Evolutionary conservation across 2,888 invertebrate genomes (phyloP).

Genomic region (Drosophila phalerata): DNA sequence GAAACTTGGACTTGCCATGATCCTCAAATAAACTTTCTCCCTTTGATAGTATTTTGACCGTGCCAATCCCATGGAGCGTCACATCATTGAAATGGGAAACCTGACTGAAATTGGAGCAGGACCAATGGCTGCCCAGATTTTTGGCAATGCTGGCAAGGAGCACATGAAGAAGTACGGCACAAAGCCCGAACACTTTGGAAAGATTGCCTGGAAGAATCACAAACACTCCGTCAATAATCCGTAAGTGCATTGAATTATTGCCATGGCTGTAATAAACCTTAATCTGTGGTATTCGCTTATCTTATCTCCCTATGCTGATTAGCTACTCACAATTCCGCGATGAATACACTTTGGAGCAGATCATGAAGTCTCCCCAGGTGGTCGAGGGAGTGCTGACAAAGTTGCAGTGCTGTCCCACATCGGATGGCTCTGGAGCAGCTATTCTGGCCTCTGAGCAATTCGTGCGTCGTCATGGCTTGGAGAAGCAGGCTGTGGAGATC

Average conservation of each 20-base stretch:
- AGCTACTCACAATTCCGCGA: conserved; percentile 97
- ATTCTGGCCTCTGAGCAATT: conserved; percentile 96
- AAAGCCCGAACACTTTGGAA: conserved; percentile 96
- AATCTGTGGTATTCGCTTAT: conserved; percentile 16
- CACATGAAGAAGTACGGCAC: conserved; percentile 95
- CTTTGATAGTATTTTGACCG: conserved; percentile 90
- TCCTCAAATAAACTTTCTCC: too few relatives aligned
- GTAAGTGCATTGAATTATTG: conserved; percentile 85
- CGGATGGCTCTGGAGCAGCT: conserved; percentile 98
- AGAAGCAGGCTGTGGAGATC: conserved; percentile 96
- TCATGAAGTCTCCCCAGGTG: conserved; percentile 94
- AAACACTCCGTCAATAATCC: conserved; percentile 98
- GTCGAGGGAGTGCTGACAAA: conserved; percentile 97
- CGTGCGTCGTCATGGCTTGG: conserved; percentile 92
- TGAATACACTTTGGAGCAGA: conserved; percentile 96
- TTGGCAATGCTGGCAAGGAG: conserved; percentile 97
- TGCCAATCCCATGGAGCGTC: conserved; percentile 95
- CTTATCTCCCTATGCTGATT: conserved; percentile 45
- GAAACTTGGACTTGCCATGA: not conserved
- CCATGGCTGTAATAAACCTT: not conserved
- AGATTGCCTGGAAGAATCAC: conserved; percentile 99
- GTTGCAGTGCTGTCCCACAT: conserved; percentile 98
- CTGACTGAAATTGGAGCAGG: conserved; percentile 92
- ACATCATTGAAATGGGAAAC: conserved; percentile 94
- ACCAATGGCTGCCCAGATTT: conserved; percentile 97